Evolutionary conservation across 2,888 invertebrate genomes (phyloP).

Genomic region (Lucinisca nassula): DNA sequence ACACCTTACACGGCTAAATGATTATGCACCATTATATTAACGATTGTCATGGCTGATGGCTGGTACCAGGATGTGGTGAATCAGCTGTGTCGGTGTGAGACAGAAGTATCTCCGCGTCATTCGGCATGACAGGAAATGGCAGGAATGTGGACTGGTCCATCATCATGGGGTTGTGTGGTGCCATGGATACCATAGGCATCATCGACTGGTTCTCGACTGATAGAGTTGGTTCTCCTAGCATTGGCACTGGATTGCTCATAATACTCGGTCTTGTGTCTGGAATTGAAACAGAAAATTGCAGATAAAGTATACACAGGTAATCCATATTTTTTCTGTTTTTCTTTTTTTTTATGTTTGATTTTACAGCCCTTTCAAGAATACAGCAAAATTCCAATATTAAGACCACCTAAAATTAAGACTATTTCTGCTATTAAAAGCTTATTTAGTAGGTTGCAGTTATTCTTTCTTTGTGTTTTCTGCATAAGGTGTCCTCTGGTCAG

Average conservation of each 20-base stretch:
- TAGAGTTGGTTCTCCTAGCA: background rate
- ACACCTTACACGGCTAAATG: background rate
- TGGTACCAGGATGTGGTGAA: background rate
- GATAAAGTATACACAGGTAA: no score
- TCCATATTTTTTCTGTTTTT: no score
- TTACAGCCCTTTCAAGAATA: no score
- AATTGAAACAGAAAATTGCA: no score
- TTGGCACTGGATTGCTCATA: background rate
- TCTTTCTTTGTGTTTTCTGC: no score
- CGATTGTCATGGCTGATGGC: conserved; percentile 10
- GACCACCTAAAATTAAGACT: no score
- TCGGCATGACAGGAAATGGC: conserved; percentile 48
- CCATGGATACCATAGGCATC: conserved; percentile 29
- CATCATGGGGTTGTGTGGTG: conserved; percentile 34
- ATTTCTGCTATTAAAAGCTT: no score
- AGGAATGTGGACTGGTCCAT: conserved; percentile 49
- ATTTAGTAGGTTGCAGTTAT: no score
- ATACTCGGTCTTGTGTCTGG: background rate
- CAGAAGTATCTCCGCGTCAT: conserved; percentile 51
- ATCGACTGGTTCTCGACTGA: background rate
- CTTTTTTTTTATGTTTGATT: no score
- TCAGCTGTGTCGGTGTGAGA: conserved; percentile 42
- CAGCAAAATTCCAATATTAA: no score
- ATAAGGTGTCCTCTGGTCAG: no score
- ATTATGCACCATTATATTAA: background rate